phyloP scores from a whole-genome alignment of 2,888 invertebrate genomes.

The Tachystola acroxantha region DNA sequence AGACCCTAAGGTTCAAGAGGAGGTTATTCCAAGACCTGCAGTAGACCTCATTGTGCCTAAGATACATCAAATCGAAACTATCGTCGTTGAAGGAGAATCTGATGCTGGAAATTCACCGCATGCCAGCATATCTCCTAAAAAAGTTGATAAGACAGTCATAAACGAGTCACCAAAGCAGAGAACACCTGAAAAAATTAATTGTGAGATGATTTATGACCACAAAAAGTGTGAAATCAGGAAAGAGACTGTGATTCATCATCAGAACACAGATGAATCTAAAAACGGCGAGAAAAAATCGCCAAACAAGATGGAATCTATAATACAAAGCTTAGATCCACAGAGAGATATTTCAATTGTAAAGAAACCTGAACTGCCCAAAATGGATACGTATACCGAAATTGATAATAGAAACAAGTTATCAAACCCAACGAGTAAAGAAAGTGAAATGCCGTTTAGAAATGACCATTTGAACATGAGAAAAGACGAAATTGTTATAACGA shows the following conservation, averaged over 20 bases:
- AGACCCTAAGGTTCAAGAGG: slow-evolving; percentile 55
- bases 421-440: slow-evolving; percentile 47
- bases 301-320: slow-evolving; percentile 58
- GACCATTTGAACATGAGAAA: slow-evolving; percentile 48
- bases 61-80: slow-evolving; percentile 58
- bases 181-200: slow-evolving; percentile 44
- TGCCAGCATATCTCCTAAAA: slow-evolving; percentile 45
- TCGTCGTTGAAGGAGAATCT: slow-evolving; percentile 63
- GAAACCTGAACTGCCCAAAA: slow-evolving; percentile 52
- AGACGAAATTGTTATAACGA: slow-evolving; percentile 62
- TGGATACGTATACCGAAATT: slow-evolving; percentile 52
- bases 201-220: slow-evolving; percentile 38
- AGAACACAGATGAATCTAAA: slow-evolving; percentile 53
- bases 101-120: slow-evolving; percentile 48
- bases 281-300: slow-evolving; percentile 56
- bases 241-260: slow-evolving; percentile 70
- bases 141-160: slow-evolving; percentile 49
- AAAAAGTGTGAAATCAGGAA: slow-evolving; percentile 60
- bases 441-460: slow-evolving; percentile 53
- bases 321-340: slow-evolving; percentile 56
- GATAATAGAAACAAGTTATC: slow-evolving; percentile 49
- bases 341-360: slow-evolving; percentile 46
- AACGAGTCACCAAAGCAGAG: slow-evolving; percentile 46
- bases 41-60: slow-evolving; percentile 54
- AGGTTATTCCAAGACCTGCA: slow-evolving; percentile 39